Evolutionary conservation across 2,888 invertebrate genomes (phyloP).

Genomic region (Andrena marginata): DNA sequence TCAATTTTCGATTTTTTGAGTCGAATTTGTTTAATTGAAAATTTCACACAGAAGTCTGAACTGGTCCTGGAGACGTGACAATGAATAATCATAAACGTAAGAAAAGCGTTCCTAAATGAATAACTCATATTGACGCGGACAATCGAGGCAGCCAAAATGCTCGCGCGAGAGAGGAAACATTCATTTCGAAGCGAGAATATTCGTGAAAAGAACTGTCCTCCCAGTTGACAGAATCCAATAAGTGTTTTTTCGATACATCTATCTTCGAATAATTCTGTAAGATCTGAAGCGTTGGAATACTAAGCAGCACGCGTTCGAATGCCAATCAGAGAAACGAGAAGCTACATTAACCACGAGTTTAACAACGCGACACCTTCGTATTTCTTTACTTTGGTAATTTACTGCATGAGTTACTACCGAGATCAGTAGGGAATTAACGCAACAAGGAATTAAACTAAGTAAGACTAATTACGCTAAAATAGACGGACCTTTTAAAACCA

Average conservation of each 20-base stretch:
- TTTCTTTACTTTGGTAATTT: slow-evolving; percentile 15
- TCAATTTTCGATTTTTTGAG: not conserved
- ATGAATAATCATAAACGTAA: slow-evolving; percentile 43
- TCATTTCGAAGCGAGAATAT: slow-evolving; percentile 24
- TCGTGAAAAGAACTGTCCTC: slow-evolving; percentile 4
- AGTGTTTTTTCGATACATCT: slow-evolving; percentile 55
- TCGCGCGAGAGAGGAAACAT: slow-evolving; percentile 25
- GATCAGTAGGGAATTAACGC: slow-evolving; percentile 6
- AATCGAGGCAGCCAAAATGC: slow-evolving; percentile 61
- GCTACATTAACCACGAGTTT: not conserved
- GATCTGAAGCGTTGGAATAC: slow-evolving; percentile 36
- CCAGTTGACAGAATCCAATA: slow-evolving; percentile 36
- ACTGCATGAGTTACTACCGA: slow-evolving; percentile 16
- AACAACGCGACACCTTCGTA: not conserved
- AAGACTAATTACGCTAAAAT: slow-evolving; percentile 22
- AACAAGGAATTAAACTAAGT: slow-evolving; percentile 11
- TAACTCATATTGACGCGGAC: slow-evolving; percentile 55
- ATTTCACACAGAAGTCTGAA: slow-evolving; percentile 13
- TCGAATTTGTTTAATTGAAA: not conserved
- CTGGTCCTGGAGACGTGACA: slow-evolving; percentile 29
- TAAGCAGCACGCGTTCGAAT: slow-evolving; percentile 49
- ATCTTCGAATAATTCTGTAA: slow-evolving; percentile 50
- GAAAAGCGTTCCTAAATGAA: slow-evolving; percentile 57
- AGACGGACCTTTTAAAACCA: slow-evolving; percentile 4
- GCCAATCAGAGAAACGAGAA: not conserved